Conservation (phyloP, 2,888 invertebrate genomes). For the Drosophila limbata region DNA sequence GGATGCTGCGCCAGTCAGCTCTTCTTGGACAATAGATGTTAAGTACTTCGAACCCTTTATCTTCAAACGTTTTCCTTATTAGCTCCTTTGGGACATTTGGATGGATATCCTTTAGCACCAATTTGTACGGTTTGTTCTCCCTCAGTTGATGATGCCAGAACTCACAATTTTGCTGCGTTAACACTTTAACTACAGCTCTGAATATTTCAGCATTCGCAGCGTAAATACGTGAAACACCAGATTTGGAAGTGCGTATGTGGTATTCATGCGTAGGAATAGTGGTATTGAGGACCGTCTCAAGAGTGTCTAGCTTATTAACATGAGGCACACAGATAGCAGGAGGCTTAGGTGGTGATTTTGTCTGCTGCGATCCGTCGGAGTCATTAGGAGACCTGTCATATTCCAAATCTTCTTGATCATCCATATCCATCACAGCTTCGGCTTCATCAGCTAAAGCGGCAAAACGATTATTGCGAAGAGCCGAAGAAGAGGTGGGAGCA, state of each 20-base stretch:
- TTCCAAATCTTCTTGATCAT: constrained; percentile 2
- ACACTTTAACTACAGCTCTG: constrained; percentile 5
- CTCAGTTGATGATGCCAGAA: constrained; percentile 17
- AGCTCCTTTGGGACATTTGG: constrained; percentile 10
- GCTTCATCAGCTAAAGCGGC: constrained; percentile 8
- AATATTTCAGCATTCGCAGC: constrained; percentile 1
- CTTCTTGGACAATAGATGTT: constrained; percentile 22
- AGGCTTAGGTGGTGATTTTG: neutral
- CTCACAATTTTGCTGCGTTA: constrained; percentile 8
- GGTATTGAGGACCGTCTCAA: constrained; percentile 1
- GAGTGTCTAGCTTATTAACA: constrained; percentile 1
- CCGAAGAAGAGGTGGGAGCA: neutral
- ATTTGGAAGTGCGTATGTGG: constrained; percentile 6
- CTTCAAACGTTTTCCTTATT: constrained; percentile 8
- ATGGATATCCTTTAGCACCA: constrained; percentile 8
- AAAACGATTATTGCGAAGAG: constrained; percentile 9
- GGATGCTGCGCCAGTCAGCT: constrained; percentile 14
- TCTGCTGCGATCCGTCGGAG: neutral
- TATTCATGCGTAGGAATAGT: neutral
- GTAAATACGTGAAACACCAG: constrained; percentile 9
- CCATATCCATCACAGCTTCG: constrained; percentile 19
- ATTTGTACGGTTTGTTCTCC: constrained; percentile 1
- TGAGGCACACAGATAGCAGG: constrained; percentile 3
- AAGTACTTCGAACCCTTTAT: constrained; percentile 3
- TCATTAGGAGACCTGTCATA: neutral